These are phyloP conservation scores for Tringa solitaria DNA, from an alignment of 2,113 vertebrate genomes.

Conservation along the genomic window DNA sequence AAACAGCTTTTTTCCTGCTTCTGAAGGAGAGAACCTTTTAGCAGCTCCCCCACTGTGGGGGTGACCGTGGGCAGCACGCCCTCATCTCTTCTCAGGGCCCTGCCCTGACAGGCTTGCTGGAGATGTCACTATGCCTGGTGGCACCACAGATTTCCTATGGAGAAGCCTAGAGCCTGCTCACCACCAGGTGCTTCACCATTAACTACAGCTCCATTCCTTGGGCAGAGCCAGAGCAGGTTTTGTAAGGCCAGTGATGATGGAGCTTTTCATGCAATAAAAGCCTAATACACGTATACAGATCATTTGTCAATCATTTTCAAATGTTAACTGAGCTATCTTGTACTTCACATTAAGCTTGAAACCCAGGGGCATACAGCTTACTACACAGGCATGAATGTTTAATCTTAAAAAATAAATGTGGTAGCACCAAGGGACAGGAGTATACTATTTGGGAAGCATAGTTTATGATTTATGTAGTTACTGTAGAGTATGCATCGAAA, in stretches of 20 bases:
- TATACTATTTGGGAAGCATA: background rate
- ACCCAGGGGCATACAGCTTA: background rate
- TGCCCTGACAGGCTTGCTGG: background rate
- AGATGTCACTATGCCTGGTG: accelerated
- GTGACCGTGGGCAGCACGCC: too few relatives aligned
- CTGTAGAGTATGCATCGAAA: background rate
- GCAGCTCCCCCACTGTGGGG: accelerated
- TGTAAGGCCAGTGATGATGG: background rate
- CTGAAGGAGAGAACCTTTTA: background rate
- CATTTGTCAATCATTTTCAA: background rate
- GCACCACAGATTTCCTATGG: accelerated
- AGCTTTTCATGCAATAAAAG: background rate
- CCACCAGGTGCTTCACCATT: accelerated
- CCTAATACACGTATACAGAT: accelerated
- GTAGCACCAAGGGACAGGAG: background rate
- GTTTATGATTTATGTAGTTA: background rate
- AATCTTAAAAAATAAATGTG: accelerated
- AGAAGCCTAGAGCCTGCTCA: background rate
- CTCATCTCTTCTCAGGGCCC: background rate
- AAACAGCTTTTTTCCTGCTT: background rate
- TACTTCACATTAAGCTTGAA: background rate
- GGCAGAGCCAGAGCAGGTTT: background rate
- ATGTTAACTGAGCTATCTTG: background rate
- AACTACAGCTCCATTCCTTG: background rate
- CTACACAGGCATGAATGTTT: background rate